A percentile compares a stretch with the other conserved stretches of the same genome.
Evolutionary conservation across 2,113 vertebrate genomes (phyloP).

Genomic region (Argyrosomus japonicus): DNA sequence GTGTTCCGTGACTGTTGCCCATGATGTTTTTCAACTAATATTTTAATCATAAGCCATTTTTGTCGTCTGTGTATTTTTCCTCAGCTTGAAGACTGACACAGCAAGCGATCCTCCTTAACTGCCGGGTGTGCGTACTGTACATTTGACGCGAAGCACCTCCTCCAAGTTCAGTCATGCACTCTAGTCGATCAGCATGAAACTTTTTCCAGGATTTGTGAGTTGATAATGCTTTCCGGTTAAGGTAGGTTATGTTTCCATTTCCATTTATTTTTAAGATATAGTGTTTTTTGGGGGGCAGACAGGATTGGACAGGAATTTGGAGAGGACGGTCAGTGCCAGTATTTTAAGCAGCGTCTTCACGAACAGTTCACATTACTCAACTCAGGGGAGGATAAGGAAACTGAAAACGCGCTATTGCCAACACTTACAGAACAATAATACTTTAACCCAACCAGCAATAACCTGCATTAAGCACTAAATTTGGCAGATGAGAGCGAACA

Average conservation of each 20-base stretch:
- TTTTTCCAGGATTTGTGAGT: constrained; percentile 55
- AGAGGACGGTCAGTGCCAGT: neutral
- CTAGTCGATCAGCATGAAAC: constrained; percentile 43
- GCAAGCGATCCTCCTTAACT: neutral
- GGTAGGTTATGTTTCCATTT: constrained; percentile 63
- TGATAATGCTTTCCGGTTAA: constrained; percentile 21
- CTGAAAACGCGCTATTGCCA: neutral
- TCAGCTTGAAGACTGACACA: neutral
- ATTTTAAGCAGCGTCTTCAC: neutral
- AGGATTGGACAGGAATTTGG: neutral
- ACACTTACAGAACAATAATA: neutral
- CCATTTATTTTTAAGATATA: neutral
- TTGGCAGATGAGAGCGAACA: neutral
- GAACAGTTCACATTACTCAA: constrained; percentile 29
- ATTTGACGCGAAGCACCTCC: constrained; percentile 56
- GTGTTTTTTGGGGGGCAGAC: neutral
- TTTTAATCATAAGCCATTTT: neutral
- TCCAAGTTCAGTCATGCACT: constrained; percentile 1
- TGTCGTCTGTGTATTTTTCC: neutral
- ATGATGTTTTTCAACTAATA: neutral
- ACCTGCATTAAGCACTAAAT: neutral
- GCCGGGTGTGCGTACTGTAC: constrained; percentile 11
- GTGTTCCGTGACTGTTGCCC: neutral
- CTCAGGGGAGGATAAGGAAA: constrained; percentile 44
- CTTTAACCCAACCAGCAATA: neutral